Evolutionary conservation across 2,113 vertebrate genomes (phyloP).

Genomic region (Zosterops lateralis): DNA sequence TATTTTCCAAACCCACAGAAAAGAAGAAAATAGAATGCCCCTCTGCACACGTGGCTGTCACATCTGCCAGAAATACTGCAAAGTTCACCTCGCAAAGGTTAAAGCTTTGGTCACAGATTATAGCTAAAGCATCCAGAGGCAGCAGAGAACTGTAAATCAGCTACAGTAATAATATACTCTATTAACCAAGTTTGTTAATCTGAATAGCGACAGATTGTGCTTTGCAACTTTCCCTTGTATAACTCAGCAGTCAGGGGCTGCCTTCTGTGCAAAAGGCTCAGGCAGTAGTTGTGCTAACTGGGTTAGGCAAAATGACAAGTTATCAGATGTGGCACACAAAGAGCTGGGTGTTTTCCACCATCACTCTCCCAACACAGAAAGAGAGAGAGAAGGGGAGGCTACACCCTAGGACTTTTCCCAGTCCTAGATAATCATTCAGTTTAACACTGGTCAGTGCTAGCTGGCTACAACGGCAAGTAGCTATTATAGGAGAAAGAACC

Average conservation of each 20-base stretch:
- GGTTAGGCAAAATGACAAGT: not conserved
- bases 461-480: not conserved
- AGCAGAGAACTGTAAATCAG: not conserved
- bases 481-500: not conserved
- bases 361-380: accelerated
- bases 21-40: not conserved
- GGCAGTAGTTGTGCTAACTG: not conserved
- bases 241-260: not conserved
- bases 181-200: not conserved
- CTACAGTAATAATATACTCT: not conserved
- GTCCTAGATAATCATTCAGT: not conserved
- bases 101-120: not conserved
- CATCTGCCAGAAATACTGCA: not conserved
- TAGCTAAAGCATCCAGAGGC: not conserved
- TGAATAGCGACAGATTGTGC: not conserved
- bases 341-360: not conserved
- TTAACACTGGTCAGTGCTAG: not conserved
- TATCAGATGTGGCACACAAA: not conserved
- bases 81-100: not conserved
- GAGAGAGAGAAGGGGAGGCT: not conserved
- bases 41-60: not conserved
- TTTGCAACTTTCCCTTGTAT: not conserved
- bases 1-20: not conserved
- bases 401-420: not conserved
- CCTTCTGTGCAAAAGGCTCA: not conserved